Evolutionary conservation across 2,113 vertebrate species (phyloP), one percentile per base, ranked within the genome.

Genomic region (Pelobates fuscus): DNA sequence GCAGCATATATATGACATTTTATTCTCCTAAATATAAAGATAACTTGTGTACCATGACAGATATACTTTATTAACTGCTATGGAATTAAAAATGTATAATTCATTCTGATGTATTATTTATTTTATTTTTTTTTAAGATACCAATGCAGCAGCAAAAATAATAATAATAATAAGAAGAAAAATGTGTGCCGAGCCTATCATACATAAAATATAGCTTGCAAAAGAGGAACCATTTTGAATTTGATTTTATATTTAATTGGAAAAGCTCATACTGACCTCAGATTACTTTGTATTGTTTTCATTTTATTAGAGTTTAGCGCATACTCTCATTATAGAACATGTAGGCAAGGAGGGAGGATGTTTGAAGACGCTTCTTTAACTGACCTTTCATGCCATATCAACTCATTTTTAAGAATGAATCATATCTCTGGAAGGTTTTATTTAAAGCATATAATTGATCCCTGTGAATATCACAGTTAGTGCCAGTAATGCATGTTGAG

Each of bases 391-490:
- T 71, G 58, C 62, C 70, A 71, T 37, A 71, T 71, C 43, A 49
- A 62, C 58, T 71, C 68, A 59, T 71, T 57, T 59, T 25, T 70
- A 70, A 27, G 54, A 70, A 70, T 70, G 59, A 71, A 62, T 71
- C 58, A 62, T 71, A 62, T 71, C 58, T 71, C 59, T 71, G 70
- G 70, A 24, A 44, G 70, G 26, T 62, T 71, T 62, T 71, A 71
- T 71, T 71, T 62, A 62, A 71, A 62, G 41, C 62, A 46, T 57
- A 71, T 71, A 71, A 71, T 71, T 71, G 59, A 62, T 71, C 41
- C 12, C 70, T 62, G 43, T 71, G 49, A 62, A 62, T 71, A 71
- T 52, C 70, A 37, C 41, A 8, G 67, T 57, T 71, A 57, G 24
- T 63, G 58, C 25, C 41, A 62, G 43, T 61, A 49, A 62, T 63